These are phyloP conservation scores for Stratiomys singularior DNA, from an alignment of 2,888 invertebrate species.

Conservation along the genomic window DNA sequence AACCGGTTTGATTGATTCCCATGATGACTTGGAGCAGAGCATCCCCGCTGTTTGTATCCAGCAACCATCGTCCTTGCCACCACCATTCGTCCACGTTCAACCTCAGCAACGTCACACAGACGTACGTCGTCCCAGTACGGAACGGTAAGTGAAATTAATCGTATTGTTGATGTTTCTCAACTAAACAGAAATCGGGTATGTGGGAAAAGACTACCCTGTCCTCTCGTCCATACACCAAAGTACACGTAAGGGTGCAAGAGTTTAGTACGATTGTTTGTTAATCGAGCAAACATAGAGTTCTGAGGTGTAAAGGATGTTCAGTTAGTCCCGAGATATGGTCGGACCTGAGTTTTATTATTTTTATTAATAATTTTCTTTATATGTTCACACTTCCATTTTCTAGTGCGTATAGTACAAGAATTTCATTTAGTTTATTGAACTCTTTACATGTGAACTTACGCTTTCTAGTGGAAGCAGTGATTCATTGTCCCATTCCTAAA, in stretches of 20 bases:
- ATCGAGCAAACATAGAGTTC: not conserved
- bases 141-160: constrained; percentile 53
- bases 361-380: too few relatives aligned
- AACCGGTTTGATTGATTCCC: constrained; percentile 62
- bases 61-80: not conserved
- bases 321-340: too few relatives aligned
- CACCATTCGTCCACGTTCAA: not conserved
- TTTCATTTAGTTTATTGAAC: too few relatives aligned
- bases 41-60: constrained; percentile 59
- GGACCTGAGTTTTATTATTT: too few relatives aligned
- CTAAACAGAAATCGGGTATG: constrained; percentile 8
- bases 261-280: not conserved
- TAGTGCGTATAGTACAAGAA: too few relatives aligned
- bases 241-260: not conserved
- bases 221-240: not conserved
- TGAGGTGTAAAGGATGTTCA: too few relatives aligned
- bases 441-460: too few relatives aligned
- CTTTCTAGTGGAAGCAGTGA: too few relatives aligned
- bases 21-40: constrained; percentile 70
- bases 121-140: constrained; percentile 49
- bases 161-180: constrained; percentile 53
- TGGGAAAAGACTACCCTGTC: not conserved
- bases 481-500: too few relatives aligned
- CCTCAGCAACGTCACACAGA: not conserved
- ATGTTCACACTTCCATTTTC: too few relatives aligned